phyloP scores from a whole-genome alignment of 2,797 vertebrate species.

The Periparus ater region DNA sequence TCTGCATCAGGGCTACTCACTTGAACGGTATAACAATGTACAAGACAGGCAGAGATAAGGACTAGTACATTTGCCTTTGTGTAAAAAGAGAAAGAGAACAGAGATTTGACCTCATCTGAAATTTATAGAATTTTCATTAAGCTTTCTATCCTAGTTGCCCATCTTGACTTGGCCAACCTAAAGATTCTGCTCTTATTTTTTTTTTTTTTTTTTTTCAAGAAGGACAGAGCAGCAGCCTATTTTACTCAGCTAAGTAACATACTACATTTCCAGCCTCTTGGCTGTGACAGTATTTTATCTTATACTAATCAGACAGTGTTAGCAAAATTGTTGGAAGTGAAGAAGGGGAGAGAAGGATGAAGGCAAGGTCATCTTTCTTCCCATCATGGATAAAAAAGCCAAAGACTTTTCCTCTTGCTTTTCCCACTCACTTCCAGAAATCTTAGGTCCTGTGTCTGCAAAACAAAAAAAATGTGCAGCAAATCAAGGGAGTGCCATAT shows the following conservation, averaged over 20 bases:
- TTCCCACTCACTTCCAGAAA: background rate
- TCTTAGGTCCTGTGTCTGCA: background rate
- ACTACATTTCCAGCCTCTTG: background rate
- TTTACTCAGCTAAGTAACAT: background rate
- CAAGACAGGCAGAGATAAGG: background rate
- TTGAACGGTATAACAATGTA: background rate
- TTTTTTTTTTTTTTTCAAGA: background rate
- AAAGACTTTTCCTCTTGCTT: background rate
- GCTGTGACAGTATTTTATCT: background rate
- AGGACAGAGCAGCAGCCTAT: background rate
- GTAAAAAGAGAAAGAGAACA: background rate
- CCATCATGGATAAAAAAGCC: background rate
- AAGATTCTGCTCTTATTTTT: background rate
- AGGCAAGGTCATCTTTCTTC: background rate
- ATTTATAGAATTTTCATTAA: background rate
- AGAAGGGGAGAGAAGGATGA: background rate
- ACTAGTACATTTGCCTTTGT: background rate
- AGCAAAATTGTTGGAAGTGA: background rate
- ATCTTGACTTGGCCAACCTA: background rate
- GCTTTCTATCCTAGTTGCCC: background rate
- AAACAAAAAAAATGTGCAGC: background rate
- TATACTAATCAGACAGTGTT: background rate
- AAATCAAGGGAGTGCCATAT: background rate
- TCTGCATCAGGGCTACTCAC: background rate
- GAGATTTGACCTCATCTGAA: background rate